Percentiles rank a stretch among this genome's conserved stretches.
These are phyloP conservation scores for Acropternis orthonyx DNA, from an alignment of 2,797 vertebrate genomes.

Conservation along the genomic window DNA sequence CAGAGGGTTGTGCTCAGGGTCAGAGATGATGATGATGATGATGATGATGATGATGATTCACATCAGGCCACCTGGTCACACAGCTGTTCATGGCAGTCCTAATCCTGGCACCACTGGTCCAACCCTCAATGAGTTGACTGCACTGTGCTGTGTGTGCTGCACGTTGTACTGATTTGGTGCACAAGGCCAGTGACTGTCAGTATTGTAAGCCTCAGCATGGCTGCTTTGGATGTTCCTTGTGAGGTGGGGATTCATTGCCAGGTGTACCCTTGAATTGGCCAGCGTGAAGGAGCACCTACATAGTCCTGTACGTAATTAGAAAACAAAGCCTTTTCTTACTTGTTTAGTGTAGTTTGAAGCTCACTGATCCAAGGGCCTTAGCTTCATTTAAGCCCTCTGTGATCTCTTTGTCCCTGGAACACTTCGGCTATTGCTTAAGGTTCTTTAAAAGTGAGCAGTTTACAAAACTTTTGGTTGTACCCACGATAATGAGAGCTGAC, in stretches of 20 bases:
- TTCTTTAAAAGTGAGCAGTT: neutral
- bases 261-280: neutral
- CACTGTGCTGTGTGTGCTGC: rapidly evolving
- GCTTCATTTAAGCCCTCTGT: neutral
- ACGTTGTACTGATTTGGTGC: neutral
- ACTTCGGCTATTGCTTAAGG: neutral
- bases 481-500: neutral
- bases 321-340: neutral
- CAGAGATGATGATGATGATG: too few species aligned
- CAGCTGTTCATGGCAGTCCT: rapidly evolving
- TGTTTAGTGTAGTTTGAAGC: neutral
- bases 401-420: neutral
- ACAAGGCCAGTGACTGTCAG: rapidly evolving
- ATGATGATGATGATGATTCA: too few species aligned
- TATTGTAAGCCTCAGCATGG: rapidly evolving
- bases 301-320: neutral
- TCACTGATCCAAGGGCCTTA: neutral
- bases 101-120: too few species aligned
- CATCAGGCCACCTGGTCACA: rapidly evolving
- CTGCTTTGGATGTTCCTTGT: neutral
- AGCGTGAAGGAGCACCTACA: rapidly evolving
- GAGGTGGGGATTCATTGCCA: neutral
- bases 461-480: rapidly evolving
- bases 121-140: too few species aligned
- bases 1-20: neutral